Evolutionary conservation across 2,888 invertebrate genomes (phyloP), one percentile per base, ranked within the genome.

Genomic region (Metacarcinus magister): DNA sequence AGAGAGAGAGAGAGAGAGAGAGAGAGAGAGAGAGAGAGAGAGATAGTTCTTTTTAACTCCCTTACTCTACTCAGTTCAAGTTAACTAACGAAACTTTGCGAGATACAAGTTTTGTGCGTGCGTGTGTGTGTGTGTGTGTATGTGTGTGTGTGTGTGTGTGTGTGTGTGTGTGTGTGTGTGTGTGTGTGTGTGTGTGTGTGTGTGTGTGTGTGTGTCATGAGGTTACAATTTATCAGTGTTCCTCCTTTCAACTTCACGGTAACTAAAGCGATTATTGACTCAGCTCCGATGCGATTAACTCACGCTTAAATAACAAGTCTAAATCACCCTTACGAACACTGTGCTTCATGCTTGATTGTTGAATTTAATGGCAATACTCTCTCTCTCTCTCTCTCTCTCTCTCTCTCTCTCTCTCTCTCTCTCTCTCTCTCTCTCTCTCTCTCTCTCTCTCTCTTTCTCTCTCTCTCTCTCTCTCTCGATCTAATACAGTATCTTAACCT

Each of bases 1-100:
- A 67, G 67, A 67, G 67, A 67, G 67, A 67, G 67, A 67, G 67
- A 67, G 67, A 67, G 67, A 67, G 67, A 67, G 67, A 67, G 67
- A 67, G 67, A 67, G 67, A 67, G n/a, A 67, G 67, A 67, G 67
- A 67, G 67, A 67, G 13, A 67, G n/a, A 54, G 54, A 54, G 54
- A 54, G 54, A 54, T 5, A n/a, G 67, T 67, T n/a, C 67, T 67
- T 13, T 67, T 67, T 23, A 67, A 19, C 5, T 10, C 10, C 23
- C n/a, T 16, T 54, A 1, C 54, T 16, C 16, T 0, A 16, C 67
- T 67, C 19, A 7, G 67, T n/a, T 67, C 19, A 23, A n/a, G 67
- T n/a, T 67, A 67, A 67, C 67, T n/a, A 67, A 23, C n/a, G n/a
- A 67, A 67, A 67, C 23, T 67, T 67, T 67, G 5, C 23, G 1